Evolutionary conservation across 2,888 invertebrate species (phyloP).

Genomic region (Apodemia mormo): DNA sequence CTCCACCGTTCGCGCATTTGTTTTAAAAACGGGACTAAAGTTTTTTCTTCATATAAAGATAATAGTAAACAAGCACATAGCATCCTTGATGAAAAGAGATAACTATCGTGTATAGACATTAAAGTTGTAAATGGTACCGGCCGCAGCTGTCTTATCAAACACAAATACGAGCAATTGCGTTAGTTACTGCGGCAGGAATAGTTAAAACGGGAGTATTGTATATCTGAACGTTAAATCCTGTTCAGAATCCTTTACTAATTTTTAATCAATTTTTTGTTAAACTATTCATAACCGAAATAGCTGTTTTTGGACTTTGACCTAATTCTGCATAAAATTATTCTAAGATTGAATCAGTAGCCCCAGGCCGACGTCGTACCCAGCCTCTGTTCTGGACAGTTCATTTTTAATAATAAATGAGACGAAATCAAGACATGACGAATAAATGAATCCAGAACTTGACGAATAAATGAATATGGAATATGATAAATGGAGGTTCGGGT

Average conservation of each 20-base stretch:
- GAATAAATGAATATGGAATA: slow-evolving; percentile 83
- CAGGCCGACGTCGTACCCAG: slow-evolving; percentile 66
- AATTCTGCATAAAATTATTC: slow-evolving; percentile 77
- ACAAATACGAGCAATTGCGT: no score
- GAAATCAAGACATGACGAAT: slow-evolving; percentile 83
- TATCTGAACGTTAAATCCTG: not conserved
- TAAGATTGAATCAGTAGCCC: slow-evolving; percentile 78
- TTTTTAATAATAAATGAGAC: slow-evolving; percentile 83
- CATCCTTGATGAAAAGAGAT: no score
- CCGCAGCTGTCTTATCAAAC: no score
- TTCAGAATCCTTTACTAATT: not conserved
- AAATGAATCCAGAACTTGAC: slow-evolving; percentile 83
- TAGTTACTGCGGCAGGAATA: no score
- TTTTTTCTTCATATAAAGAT: no score
- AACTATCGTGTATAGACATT: no score
- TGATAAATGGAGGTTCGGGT: slow-evolving; percentile 79
- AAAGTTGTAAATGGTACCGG: no score
- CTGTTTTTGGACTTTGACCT: slow-evolving; percentile 47
- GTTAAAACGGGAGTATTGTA: no score
- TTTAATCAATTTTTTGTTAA: slow-evolving; percentile 14
- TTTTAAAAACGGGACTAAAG: no score
- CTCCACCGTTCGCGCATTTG: no score
- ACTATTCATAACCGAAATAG: slow-evolving; percentile 24
- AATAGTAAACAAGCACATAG: no score
- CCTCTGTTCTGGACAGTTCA: slow-evolving; percentile 80